Conservation (phyloP, 2,797 vertebrate species). For the Natrix natrix region DNA sequence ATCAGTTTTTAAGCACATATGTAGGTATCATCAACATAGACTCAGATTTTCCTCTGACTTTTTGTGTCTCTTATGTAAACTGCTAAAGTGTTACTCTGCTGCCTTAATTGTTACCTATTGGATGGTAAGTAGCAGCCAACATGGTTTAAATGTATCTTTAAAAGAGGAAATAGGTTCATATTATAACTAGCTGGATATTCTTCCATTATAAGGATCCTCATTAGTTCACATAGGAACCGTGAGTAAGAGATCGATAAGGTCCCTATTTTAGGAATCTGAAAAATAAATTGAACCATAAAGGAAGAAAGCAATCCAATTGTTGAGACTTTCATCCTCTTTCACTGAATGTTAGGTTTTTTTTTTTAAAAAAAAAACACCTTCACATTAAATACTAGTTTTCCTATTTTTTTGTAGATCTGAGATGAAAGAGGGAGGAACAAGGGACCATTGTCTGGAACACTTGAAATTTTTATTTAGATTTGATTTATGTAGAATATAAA, state of each 20-base stretch:
- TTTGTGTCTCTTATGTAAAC: not conserved
- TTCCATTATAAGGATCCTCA: not conserved
- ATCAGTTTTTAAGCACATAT: not conserved
- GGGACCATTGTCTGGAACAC: not conserved
- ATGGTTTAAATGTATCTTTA: not conserved
- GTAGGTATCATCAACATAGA: not conserved
- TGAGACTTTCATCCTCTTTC: not conserved
- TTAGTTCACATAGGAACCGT: not conserved
- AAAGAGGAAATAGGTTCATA: not conserved
- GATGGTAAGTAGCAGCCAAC: not conserved
- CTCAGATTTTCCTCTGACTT: not conserved
- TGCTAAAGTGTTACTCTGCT: not conserved
- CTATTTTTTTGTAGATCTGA: not conserved
- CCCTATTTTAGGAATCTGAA: not conserved
- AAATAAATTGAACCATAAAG: not conserved
- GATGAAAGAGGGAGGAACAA: not conserved
- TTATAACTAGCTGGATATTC: not conserved
- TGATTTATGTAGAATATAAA: not conserved
- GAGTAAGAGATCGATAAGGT: not conserved
- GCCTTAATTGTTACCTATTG: not conserved
- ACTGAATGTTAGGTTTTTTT: not conserved
- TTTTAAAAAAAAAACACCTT: not conserved
- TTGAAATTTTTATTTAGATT: not conserved
- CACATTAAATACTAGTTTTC: not conserved
- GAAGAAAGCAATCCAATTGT: not conserved